Evolutionary conservation across 2,113 vertebrate species (phyloP).

Genomic region (Percina caprodes): DNA sequence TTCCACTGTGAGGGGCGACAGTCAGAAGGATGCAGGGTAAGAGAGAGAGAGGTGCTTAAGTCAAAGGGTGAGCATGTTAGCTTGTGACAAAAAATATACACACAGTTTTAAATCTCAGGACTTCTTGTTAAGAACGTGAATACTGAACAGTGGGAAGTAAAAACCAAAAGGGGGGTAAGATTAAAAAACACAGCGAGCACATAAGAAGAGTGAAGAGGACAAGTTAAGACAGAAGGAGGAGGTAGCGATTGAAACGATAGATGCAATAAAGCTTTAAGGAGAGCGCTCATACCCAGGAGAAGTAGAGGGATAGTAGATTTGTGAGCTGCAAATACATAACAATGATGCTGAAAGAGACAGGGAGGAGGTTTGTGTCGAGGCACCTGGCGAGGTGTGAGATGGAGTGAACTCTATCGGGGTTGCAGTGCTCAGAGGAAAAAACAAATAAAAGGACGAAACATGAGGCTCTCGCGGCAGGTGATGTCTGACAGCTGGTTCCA

Average conservation of each 20-base stretch:
- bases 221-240: slow-evolving; percentile 19
- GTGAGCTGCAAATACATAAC: slow-evolving; percentile 29
- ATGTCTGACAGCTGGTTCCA: slow-evolving; percentile 63
- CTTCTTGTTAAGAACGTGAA: slow-evolving; percentile 3
- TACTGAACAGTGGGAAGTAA: background rate
- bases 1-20: slow-evolving; percentile 41
- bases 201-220: slow-evolving; percentile 10
- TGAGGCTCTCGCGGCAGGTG: slow-evolving; percentile 57
- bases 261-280: slow-evolving; percentile 40
- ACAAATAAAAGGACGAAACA: slow-evolving; percentile 58
- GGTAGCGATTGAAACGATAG: slow-evolving; percentile 11
- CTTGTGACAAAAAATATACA: too few relatives aligned
- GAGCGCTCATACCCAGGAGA: slow-evolving; percentile 45
- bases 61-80: slow-evolving; percentile 15
- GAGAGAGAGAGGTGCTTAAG: slow-evolving; percentile 30
- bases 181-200: background rate
- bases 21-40: slow-evolving; percentile 26
- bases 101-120: slow-evolving; percentile 35
- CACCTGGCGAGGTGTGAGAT: slow-evolving; percentile 53
- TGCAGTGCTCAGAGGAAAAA: slow-evolving; percentile 27
- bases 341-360: background rate
- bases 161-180: background rate
- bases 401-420: slow-evolving; percentile 33
- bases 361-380: slow-evolving; percentile 11
- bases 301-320: slow-evolving; percentile 48